phyloP scores from a whole-genome alignment of 2,113 vertebrate genomes.

The Paedocypris sp. region DNA sequence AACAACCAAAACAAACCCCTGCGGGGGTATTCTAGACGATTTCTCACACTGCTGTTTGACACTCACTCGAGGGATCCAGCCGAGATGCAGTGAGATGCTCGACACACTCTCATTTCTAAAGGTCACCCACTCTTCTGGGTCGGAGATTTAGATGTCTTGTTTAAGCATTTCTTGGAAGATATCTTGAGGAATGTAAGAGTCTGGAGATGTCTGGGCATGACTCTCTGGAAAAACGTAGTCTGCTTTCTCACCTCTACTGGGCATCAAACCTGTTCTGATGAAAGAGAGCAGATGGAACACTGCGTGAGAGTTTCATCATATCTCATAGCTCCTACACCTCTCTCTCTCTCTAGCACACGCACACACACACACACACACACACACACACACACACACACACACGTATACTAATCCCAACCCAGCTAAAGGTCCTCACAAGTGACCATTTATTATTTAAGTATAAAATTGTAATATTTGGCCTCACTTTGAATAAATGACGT shows the following conservation, averaged over 20 bases:
- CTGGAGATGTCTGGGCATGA: neutral
- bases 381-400: neutral
- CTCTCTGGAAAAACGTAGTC: neutral
- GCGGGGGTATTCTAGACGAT: no score
- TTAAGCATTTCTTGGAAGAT: neutral
- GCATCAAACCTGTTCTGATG: neutral
- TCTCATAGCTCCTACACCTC: slow-evolving; percentile 44
- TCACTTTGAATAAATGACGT: no score
- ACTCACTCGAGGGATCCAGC: no score
- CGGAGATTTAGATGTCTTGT: neutral
- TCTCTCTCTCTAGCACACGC: slow-evolving; percentile 38
- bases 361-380: neutral
- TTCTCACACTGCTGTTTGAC: neutral
- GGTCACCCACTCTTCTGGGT: neutral
- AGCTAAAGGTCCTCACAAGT: no score
- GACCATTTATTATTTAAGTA: no score
- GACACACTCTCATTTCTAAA: neutral
- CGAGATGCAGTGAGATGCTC: neutral
- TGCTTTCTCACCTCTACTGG: slow-evolving; percentile 7
- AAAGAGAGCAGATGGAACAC: slow-evolving; percentile 57
- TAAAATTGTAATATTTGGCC: no score
- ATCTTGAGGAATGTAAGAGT: neutral
- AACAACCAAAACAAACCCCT: no score
- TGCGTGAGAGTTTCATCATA: slow-evolving; percentile 57
- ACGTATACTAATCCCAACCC: no score